Conservation (phyloP, 2,797 vertebrate species). For the Cuniculus paca region DNA sequence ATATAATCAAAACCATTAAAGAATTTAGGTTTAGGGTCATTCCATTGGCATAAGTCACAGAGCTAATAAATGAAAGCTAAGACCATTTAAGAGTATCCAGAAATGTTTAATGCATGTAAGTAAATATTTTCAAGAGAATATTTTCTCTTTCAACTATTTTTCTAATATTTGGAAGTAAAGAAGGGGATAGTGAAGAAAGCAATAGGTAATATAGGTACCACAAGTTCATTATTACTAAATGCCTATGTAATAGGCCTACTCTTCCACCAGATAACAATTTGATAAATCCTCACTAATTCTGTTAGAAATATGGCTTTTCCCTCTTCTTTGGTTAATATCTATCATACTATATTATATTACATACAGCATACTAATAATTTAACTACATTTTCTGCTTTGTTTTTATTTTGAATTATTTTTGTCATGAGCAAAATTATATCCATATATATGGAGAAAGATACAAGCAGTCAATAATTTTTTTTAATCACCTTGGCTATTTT, state of each 20-base stretch:
- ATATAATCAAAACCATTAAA: constrained; percentile 25
- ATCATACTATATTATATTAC: neutral
- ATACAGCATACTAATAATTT: neutral
- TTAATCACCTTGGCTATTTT: constrained; percentile 87
- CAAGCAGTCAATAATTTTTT: constrained; percentile 89
- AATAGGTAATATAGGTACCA: neutral
- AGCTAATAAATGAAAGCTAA: neutral
- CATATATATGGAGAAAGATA: constrained; percentile 69
- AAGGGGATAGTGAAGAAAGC: neutral
- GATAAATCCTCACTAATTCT: constrained; percentile 28
- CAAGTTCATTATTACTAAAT: neutral
- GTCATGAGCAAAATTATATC: neutral
- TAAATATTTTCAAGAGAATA: constrained; percentile 30
- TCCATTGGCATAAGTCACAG: neutral
- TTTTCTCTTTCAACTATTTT: neutral
- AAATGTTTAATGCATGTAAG: neutral
- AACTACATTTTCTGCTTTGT: neutral
- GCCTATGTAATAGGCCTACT: neutral
- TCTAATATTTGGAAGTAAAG: neutral
- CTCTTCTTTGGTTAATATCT: neutral
- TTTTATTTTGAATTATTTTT: constrained; percentile 69
- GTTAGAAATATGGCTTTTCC: neutral
- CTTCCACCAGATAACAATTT: neutral
- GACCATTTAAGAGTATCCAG: neutral
- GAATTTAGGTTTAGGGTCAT: neutral